Conservation (phyloP, 2,888 invertebrate genomes). For the Patella ulyssiponensis region DNA sequence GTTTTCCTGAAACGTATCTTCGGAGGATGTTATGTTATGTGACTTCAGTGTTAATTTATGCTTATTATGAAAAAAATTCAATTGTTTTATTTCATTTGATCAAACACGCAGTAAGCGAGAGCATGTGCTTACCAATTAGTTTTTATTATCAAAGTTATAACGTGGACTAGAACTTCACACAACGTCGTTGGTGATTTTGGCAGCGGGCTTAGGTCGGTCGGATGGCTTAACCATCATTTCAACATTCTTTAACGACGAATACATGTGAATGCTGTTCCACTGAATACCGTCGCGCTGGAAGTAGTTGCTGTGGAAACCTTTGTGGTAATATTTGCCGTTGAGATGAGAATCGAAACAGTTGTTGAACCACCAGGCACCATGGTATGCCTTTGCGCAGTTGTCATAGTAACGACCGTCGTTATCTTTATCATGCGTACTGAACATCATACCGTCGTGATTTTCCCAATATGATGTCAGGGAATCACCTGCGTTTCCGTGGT, state of each 20-base stretch:
- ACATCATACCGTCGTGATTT: conserved; percentile 92
- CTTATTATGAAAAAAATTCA: conserved; percentile 8
- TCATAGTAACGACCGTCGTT: conserved; percentile 79
- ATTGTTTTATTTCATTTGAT: background rate
- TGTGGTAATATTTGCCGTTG: conserved; percentile 68
- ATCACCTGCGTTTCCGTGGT: conserved; percentile 89
- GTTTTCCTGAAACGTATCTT: too few species aligned
- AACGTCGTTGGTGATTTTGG: conserved; percentile 39
- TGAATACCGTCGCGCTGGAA: conserved; percentile 69
- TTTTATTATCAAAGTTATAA: background rate
- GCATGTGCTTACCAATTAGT: too few species aligned
- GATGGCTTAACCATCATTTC: conserved; percentile 67
- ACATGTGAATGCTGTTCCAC: conserved; percentile 69
- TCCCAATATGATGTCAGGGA: conserved; percentile 79
- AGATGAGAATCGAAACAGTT: conserved; percentile 69
- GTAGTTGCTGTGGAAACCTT: conserved; percentile 67
- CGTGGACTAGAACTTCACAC: conserved; percentile 28
- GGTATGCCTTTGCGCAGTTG: conserved; percentile 68
- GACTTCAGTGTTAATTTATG: conserved; percentile 4
- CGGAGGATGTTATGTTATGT: too few species aligned
- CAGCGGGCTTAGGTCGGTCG: conserved; percentile 36
- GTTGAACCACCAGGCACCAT: conserved; percentile 71
- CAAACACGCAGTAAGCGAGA: too few species aligned
- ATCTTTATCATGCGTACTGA: conserved; percentile 91
- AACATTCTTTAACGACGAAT: conserved; percentile 66